Evolutionary conservation across 64 coral and sea anemone genomes (phyloP).

Genomic region (Platygyra sinensis): DNA sequence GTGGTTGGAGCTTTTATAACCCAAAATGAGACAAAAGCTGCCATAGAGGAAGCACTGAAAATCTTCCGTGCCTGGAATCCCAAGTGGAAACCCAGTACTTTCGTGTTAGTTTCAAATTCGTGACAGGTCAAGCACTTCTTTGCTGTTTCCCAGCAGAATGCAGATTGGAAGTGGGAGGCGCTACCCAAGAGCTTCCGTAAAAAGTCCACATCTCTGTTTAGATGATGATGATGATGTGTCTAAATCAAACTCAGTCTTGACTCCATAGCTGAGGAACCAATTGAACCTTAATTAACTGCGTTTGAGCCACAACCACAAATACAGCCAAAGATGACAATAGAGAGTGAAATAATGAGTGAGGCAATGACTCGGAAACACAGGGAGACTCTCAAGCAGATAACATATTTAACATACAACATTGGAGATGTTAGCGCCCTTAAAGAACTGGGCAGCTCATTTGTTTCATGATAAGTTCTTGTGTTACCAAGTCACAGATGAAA

Average conservation of each 20-base stretch:
- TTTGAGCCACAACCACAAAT: conserved; percentile 14
- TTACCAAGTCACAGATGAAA: no score
- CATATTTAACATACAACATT: conserved; percentile 53
- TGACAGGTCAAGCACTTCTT: conserved; percentile 17
- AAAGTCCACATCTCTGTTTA: conserved; percentile 28
- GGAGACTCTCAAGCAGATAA: conserved; percentile 64
- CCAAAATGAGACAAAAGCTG: conserved; percentile 69
- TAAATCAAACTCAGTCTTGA: background rate
- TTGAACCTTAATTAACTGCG: background rate
- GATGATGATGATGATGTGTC: conserved; percentile 24
- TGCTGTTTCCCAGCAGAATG: conserved; percentile 16
- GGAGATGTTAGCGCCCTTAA: conserved; percentile 35
- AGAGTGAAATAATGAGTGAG: conserved; percentile 51
- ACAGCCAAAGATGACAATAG: background rate
- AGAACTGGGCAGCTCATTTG: conserved; percentile 52
- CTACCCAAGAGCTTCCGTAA: conserved; percentile 13
- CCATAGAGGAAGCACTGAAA: conserved; percentile 65
- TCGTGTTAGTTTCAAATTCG: no score
- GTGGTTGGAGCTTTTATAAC: conserved; percentile 68
- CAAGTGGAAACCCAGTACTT: conserved; percentile 42
- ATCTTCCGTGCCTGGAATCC: conserved; percentile 67
- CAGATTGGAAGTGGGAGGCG: conserved; percentile 28
- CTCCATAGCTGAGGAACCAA: background rate
- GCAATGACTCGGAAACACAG: conserved; percentile 51
- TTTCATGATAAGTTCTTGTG: conserved; percentile 37